Base-by-base conservation (phyloP, 2,888 invertebrate species). In the Strigamia crassipes region DNA sequence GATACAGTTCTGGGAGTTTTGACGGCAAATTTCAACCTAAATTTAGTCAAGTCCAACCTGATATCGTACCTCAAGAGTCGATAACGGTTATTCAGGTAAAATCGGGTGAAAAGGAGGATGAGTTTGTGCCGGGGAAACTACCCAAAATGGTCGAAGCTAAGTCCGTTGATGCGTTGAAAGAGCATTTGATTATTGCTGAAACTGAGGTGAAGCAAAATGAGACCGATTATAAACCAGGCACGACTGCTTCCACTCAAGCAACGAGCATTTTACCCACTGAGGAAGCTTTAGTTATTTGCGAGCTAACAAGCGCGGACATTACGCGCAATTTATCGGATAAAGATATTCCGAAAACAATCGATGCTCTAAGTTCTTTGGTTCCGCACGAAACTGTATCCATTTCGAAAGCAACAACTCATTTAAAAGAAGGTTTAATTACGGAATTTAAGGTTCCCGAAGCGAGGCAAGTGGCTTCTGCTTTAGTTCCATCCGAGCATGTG, bases 61-160 rank as follows among this genome's bases (percentile, higher is more conserved):
- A 23, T 34, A 21, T 91, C 82, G 90, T 91, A 84, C 90, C 92
- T 1, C 91, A 92, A 84, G 89, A 90, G 84, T 89, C 93, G 82
- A 84, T 94, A 80, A 89, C 91, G 83, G 87, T 94, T 6, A 90
- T 89, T 81, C 91, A 93, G 87, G 91, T 91, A 0, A 91, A 92
- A 85, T 87, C 89, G 0, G 89, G 91, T 51, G 94, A 94, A 88
- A 91, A 90, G 84, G 94, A 83, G 41, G 81, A 82, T 8, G 42
- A 23, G 6, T 81, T 85, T 18, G 21, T 79, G 8, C n/a, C 80
- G 10, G 80, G 80, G 73, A 83, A 83, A 12, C 12, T 66, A 42
- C 84, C 84, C 5, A 83, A 82, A 41, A 56, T 79, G 23, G 41
- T 81, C 13, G 73, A 80, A 81, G 83, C 83, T 1, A 82, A 82